Evolutionary conservation across 2,888 invertebrate genomes (phyloP).

Genomic region (Epicampocera succincta): DNA sequence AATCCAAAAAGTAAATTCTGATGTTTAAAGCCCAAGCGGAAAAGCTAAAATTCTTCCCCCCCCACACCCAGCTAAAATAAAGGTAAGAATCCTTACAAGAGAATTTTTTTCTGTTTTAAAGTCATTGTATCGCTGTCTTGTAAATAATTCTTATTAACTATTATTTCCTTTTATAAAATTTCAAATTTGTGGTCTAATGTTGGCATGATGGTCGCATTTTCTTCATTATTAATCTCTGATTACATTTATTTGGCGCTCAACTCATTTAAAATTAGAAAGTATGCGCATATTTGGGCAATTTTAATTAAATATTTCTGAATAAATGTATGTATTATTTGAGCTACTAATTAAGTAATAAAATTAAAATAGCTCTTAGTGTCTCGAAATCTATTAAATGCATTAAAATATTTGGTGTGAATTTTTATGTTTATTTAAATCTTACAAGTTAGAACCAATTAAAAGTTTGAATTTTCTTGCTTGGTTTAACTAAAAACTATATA

Average conservation of each 20-base stretch:
- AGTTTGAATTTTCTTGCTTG: no score
- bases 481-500: no score
- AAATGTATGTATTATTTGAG: no score
- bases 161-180: background rate
- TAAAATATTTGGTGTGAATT: no score
- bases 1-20: conserved; percentile 15
- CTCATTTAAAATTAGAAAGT: conserved; percentile 13
- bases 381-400: no score
- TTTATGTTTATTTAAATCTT: no score
- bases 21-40: conserved; percentile 16
- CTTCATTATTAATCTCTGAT: conserved; percentile 19
- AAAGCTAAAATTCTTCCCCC: conserved; percentile 15
- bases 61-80: background rate
- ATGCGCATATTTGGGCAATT: no score
- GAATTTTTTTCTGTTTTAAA: background rate
- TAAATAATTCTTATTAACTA: conserved; percentile 40
- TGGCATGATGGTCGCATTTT: conserved; percentile 66
- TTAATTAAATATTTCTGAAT: no score
- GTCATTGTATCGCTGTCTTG: conserved; percentile 50
- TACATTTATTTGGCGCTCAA: conserved; percentile 2
- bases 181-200: conserved; percentile 39
- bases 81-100: conserved; percentile 59
- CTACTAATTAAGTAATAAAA: no score
- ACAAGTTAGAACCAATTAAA: no score
- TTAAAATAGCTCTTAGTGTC: no score